Evolutionary conservation across 2,888 invertebrate genomes (phyloP).

Genomic region (Drosophila phalerata): DNA sequence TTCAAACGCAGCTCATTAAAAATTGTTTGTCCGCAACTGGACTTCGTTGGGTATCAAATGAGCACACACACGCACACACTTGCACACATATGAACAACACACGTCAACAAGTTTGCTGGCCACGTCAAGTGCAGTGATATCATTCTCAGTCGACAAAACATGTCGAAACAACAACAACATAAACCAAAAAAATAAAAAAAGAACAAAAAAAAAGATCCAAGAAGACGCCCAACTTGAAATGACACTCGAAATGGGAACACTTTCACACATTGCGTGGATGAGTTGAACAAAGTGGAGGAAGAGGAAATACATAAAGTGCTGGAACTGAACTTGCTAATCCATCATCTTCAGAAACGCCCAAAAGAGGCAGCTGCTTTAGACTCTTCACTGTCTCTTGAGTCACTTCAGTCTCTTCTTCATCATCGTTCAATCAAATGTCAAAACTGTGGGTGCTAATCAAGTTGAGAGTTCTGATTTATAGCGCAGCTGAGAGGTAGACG

Average conservation of each 20-base stretch:
- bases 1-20: conserved; percentile 52
- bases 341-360: conserved; percentile 15
- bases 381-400: neutral
- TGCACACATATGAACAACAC: conserved; percentile 7
- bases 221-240: conserved; percentile 53
- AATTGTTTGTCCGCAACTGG: conserved; percentile 20
- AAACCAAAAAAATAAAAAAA: conserved; percentile 1
- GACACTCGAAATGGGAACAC: conserved; percentile 78
- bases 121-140: conserved; percentile 72
- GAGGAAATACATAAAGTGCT: conserved; percentile 12
- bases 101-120: conserved; percentile 31
- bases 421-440: conserved; percentile 42
- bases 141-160: conserved; percentile 31
- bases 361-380: conserved; percentile 3
- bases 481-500: neutral
- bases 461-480: conserved; percentile 22
- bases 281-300: conserved; percentile 5
- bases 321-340: conserved; percentile 43
- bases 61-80: conserved; percentile 24
- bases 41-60: conserved; percentile 24
- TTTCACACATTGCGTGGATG: conserved; percentile 66
- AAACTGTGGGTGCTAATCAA: conserved; percentile 50
- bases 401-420: conserved; percentile 19
- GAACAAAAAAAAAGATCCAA: neutral
- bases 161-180: conserved; percentile 42